Evolutionary conservation across 2,113 vertebrate species (phyloP), one percentile per base, ranked within the genome.

Genomic region (Tychaedon coryphoeus): DNA sequence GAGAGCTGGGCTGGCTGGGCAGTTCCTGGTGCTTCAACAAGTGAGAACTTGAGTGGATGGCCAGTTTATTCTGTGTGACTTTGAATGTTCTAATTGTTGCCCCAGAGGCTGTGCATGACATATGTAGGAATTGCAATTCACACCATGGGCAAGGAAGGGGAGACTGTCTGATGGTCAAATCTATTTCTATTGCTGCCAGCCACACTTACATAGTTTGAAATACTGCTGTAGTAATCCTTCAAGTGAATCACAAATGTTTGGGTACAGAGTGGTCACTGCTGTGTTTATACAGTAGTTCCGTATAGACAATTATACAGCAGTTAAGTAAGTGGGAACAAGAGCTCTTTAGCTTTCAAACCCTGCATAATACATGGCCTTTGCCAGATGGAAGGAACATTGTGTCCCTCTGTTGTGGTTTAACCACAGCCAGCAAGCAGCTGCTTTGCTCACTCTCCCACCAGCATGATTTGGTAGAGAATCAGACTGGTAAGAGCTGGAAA

Each of bases 261-360:
- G 45, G 64, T 38, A 72, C 14, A 86, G 81, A 88, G 34, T 0
- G 0, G 42, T 70, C 28, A 3, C 56, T 90, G 74, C 69, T 75
- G 33, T 26, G 2, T 88, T 84, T 80, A 38, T 92, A 71, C 66
- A 65, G 50, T 73, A 84, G 70, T 77, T 85, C 43, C 65, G 56
- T 92, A 82, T 20, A 90, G 82, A 66, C 69, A 48, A 88, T 96
- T 95, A 75, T 66, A 65, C 85, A 38, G 66, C 40, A 14, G 28
- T 72, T 83, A 88, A 95, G 71, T 83, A 94, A 92, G 75, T 53
- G 64, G 34, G 65, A 95, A 79, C 75, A 91, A 94, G 92, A 91
- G 71, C 65, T 93, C 83, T 94, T 95, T 51, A 70, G 43, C 80
- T 95, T 95, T 65, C 80, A 93, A 66, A 88, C 54, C 50, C 69